These are phyloP conservation scores for Zaprionus kolodkinae DNA, from an alignment of 1,140 invertebrate species.

Conservation along the genomic window DNA sequence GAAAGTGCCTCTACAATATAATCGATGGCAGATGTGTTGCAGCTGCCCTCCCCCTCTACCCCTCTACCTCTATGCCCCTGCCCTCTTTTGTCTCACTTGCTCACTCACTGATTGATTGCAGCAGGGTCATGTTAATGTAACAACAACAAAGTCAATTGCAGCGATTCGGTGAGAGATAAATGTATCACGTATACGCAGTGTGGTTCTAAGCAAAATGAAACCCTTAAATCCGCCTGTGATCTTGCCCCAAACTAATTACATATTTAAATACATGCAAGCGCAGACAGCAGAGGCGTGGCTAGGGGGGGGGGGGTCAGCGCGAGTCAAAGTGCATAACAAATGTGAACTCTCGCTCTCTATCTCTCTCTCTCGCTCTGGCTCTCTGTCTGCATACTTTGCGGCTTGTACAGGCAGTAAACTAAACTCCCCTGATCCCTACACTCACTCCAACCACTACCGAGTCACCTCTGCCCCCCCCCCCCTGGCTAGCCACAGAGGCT, in stretches of 20 bases:
- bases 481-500: conserved; percentile 34
- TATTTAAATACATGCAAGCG: conserved; percentile 52
- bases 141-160: conserved; percentile 30
- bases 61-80: too few relatives aligned
- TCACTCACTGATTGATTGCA: conserved; percentile 27
- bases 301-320: background rate
- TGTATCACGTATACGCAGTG: conserved; percentile 3
- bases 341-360: conserved; percentile 19
- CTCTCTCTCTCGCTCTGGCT: background rate
- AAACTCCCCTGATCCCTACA: conserved; percentile 16
- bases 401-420: conserved; percentile 34
- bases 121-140: conserved; percentile 36
- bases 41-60: background rate
- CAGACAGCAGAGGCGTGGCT: background rate
- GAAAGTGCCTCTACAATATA: conserved; percentile 30
- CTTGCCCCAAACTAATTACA: conserved; percentile 41
- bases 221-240: conserved; percentile 35
- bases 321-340: conserved; percentile 56
- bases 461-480: background rate
- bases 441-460: background rate
- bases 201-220: conserved; percentile 22
- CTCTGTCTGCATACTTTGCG: conserved; percentile 45
- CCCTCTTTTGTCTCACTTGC: background rate
- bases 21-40: conserved; percentile 38
- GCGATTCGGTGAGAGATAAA: conserved; percentile 20